phyloP scores from a whole-genome alignment of 2,113 vertebrate genomes.

The Spermophilus dauricus region DNA sequence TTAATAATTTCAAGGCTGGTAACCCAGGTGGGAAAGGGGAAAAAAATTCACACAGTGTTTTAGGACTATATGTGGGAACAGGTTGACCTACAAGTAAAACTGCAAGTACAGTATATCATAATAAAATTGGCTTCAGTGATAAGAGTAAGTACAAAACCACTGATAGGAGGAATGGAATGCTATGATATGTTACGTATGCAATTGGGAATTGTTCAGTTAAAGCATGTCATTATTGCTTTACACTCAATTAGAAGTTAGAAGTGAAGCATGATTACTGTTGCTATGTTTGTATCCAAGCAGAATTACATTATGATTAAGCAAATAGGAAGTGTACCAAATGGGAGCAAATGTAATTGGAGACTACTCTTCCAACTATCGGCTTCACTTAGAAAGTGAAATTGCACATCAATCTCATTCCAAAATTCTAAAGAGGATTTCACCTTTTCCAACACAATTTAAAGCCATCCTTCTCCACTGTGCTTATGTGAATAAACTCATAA shows the following conservation, averaged over 20 bases:
- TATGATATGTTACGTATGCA: background rate
- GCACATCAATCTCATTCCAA: background rate
- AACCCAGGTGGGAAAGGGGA: conserved; percentile 25
- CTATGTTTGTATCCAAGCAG: conserved; percentile 44
- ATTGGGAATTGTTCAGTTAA: background rate
- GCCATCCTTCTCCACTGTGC: background rate
- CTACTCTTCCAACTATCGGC: background rate
- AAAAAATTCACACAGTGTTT: conserved; percentile 28
- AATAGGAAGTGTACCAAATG: conserved; percentile 2
- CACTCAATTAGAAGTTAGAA: conserved; percentile 49
- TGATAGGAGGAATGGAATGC: background rate
- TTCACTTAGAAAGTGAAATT: conserved; percentile 37
- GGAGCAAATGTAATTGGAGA: conserved; percentile 6
- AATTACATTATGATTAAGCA: conserved; percentile 54
- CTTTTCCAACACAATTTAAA: background rate
- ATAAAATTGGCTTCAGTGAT: conserved; percentile 34
- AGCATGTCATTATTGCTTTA: conserved; percentile 50
- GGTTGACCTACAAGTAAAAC: conserved; percentile 46
- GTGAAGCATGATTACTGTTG: conserved; percentile 52
- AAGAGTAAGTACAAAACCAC: background rate
- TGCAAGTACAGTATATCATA: background rate
- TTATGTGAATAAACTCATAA: background rate
- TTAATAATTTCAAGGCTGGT: conserved; percentile 49
- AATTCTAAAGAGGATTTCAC: background rate
- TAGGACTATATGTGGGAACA: conserved; percentile 16